Conservation (phyloP, 35 echinoderm and acorn worm species). For the Strongylocentrotus purpuratus region DNA sequence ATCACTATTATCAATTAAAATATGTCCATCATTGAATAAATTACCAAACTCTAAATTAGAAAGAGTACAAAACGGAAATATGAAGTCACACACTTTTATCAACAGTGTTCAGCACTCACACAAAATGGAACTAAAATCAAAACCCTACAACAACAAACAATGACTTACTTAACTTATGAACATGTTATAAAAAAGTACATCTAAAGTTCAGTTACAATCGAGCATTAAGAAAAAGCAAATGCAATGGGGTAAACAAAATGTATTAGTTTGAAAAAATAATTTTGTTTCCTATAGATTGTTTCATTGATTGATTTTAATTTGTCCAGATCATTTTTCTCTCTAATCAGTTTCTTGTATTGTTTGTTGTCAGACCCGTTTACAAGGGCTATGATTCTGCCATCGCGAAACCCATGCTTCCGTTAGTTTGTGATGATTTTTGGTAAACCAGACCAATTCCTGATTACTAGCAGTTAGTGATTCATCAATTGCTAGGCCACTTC, state of each 20-base stretch:
- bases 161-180: too few relatives aligned
- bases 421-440: constrained; percentile 32
- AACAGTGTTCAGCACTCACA: too few relatives aligned
- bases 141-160: not conserved
- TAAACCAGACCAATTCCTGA: not conserved
- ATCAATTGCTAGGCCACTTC: constrained; percentile 15
- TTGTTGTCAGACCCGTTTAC: not conserved
- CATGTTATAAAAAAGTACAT: too few relatives aligned
- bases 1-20: too few relatives aligned
- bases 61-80: too few relatives aligned
- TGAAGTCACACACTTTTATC: not conserved
- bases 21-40: too few relatives aligned
- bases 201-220: not conserved
- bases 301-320: not conserved
- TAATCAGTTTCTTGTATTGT: not conserved
- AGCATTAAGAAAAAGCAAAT: too few relatives aligned
- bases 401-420: constrained; percentile 21
- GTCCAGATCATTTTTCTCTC: not conserved
- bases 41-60: too few relatives aligned
- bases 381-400: constrained; percentile 30
- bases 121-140: not conserved
- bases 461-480: constrained; percentile 29
- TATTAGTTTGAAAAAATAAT: not conserved
- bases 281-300: not conserved
- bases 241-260: not conserved